phyloP scores from a whole-genome alignment of 2,888 invertebrate genomes.

The Pseudanteris insignis region DNA sequence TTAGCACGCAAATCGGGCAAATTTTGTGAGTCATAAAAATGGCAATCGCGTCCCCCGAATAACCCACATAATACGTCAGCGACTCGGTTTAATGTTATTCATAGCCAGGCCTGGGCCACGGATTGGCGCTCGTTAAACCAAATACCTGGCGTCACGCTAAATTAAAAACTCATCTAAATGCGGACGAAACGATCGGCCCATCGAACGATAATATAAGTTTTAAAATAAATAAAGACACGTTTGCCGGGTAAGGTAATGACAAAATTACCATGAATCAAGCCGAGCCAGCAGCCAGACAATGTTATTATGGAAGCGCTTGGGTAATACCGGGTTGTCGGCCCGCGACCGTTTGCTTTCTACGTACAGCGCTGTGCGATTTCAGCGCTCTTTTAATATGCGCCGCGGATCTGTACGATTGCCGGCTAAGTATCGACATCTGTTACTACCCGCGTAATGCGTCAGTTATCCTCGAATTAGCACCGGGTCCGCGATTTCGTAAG shows the following conservation, averaged over 20 bases:
- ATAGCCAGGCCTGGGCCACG: conserved; percentile 46
- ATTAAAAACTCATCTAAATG: conserved; percentile 56
- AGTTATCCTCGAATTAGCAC: conserved; percentile 27
- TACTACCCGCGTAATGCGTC: conserved; percentile 8
- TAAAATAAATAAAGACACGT: conserved; percentile 55
- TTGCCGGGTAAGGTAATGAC: conserved; percentile 51
- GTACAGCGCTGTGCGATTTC: no score
- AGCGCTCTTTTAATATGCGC: no score
- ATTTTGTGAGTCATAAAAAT: conserved; percentile 25
- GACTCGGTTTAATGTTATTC: conserved; percentile 50
- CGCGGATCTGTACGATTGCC: no score
- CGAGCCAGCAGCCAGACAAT: conserved; percentile 47
- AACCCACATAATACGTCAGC: conserved; percentile 34
- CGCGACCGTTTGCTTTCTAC: no score
- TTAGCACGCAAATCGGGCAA: conserved; percentile 20
- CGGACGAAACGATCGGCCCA: conserved; percentile 50
- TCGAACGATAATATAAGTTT: conserved; percentile 47
- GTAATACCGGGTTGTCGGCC: conserved; percentile 34
- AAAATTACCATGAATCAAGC: conserved; percentile 53
- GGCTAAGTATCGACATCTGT: conserved; percentile 15
- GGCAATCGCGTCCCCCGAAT: conserved; percentile 17
- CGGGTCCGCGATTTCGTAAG: no score
- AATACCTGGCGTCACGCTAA: conserved; percentile 56
- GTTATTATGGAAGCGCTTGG: conserved; percentile 30
- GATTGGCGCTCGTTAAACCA: conserved; percentile 54